Percentiles rank a stretch among this genome's conserved stretches.
Conservation (phyloP, 2,797 vertebrate genomes). For the Myotis planiceps region DNA sequence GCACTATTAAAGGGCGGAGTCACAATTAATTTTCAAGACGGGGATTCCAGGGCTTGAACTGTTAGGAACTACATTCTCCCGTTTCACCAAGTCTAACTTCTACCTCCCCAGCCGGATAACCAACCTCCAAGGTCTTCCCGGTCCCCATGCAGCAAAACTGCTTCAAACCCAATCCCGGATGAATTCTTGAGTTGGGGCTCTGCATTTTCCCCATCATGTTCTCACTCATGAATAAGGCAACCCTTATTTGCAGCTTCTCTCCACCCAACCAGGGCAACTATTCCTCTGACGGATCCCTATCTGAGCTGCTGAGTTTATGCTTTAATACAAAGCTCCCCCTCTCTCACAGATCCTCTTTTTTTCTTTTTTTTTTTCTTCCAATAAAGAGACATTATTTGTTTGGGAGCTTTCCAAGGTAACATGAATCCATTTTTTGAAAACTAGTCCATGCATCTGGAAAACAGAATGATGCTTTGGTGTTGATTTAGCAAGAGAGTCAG, state of each 20-base stretch:
- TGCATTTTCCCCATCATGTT: neutral
- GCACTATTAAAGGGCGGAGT: neutral
- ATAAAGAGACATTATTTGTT: conserved; percentile 85
- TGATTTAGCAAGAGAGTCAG: conserved; percentile 74
- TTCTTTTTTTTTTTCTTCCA: conserved; percentile 87
- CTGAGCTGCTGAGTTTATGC: conserved; percentile 80
- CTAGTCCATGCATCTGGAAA: conserved; percentile 79
- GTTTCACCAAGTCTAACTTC: neutral
- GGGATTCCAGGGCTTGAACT: neutral
- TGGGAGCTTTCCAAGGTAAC: conserved; percentile 86
- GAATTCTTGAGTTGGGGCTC: neutral
- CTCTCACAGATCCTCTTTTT: conserved; percentile 82
- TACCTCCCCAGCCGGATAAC: neutral
- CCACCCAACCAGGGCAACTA: conserved; percentile 64
- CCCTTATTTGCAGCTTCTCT: conserved; percentile 68
- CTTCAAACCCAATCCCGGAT: neutral
- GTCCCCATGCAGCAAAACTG: neutral
- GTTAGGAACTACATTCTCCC: neutral
- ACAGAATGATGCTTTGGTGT: conserved; percentile 77
- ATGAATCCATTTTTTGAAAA: conserved; percentile 80
- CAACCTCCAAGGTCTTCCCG: neutral
- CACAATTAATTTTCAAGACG: neutral
- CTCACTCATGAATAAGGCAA: neutral
- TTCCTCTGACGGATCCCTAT: conserved; percentile 75
- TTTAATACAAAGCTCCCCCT: conserved; percentile 84